Base-by-base conservation (phyloP, 2,113 vertebrate species). In the Oplegnathus fasciatus region DNA sequence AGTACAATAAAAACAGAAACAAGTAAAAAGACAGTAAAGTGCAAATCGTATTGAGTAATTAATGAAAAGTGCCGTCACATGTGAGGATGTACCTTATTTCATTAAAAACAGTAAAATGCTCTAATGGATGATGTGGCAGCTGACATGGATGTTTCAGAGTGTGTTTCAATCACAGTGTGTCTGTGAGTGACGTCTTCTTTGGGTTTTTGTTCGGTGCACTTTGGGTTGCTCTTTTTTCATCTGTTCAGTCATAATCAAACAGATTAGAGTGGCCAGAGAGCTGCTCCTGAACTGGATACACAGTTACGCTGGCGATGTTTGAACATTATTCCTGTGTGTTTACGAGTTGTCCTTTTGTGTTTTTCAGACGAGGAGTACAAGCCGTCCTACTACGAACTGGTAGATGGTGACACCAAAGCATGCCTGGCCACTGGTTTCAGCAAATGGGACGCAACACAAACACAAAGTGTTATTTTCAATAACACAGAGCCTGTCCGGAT, bases 391-490 rank as follows among this genome's bases (percentile, higher is more conserved):
- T 95, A 90, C 48, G 1, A 0, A 4, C 0, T 95, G 60, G 0
- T 6, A 1, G 0, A 15, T 0, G 1, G 0, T 0, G 0, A 0
- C 0, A 0, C 0, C 0, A 0, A 0, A 0, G 82, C 13, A 0
- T 96, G 95, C 22, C 57, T 96, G 85, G 95, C 93, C 5, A 91
- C 94, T 0, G 93, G 85, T 0, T 96, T 94, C 86, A 93, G 86
- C n/a, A 0, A 1, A 1, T 0, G 78, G 3, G 0, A 71, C 0
- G 71, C 2, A 0, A 1, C 75, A 0, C 0, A 8, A n/a, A n/a
- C n/a, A n/a, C n/a, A n/a, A n/a, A n/a, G n/a, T n/a, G n/a, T n/a
- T n/a, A n/a, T n/a, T 0, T 86, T 84, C 20, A 9, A 7, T 0
- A 0, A 0, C 0, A 34, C 62, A 0, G 1, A 10, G 0, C 9